Evolutionary conservation across 2,113 vertebrate species (phyloP).

Genomic region (Hemiprocne comata): DNA sequence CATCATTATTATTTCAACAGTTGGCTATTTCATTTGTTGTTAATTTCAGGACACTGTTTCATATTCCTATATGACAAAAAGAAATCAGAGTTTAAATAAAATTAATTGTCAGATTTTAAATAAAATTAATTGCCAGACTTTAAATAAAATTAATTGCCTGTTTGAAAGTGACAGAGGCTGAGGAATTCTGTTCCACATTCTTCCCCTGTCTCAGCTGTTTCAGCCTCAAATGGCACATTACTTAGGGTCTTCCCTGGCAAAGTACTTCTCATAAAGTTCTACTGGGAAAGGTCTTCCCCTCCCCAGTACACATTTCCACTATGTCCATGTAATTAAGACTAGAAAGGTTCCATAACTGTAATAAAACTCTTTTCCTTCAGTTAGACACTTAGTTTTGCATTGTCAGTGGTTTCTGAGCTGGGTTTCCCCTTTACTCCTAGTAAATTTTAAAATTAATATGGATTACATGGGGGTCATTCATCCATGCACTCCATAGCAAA

Average conservation of each 20-base stretch:
- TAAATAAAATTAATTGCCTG: not conserved
- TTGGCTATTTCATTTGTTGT: not conserved
- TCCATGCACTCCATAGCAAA: not conserved
- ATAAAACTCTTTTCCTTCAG: not conserved
- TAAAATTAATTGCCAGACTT: not conserved
- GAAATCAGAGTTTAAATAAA: constrained; percentile 6
- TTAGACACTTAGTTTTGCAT: not conserved
- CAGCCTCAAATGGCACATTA: not conserved
- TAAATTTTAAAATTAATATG: not conserved
- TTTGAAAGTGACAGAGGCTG: not conserved
- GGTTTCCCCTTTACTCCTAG: not conserved
- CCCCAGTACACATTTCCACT: not conserved
- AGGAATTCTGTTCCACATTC: not conserved
- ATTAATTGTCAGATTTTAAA: not conserved
- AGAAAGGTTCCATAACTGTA: not conserved
- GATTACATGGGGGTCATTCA: not conserved
- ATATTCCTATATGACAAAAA: not conserved
- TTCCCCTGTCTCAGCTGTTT: not conserved
- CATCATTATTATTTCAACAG: not conserved
- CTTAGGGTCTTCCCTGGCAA: not conserved
- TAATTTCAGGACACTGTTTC: not conserved
- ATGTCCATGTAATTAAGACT: not conserved
- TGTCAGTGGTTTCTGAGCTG: not conserved
- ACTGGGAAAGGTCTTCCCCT: not conserved
- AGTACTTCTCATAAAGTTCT: not conserved